Evolutionary conservation across 1,140 invertebrate genomes (phyloP), one percentile per base, ranked within the genome.

Genomic region (Pissodes strobi): DNA sequence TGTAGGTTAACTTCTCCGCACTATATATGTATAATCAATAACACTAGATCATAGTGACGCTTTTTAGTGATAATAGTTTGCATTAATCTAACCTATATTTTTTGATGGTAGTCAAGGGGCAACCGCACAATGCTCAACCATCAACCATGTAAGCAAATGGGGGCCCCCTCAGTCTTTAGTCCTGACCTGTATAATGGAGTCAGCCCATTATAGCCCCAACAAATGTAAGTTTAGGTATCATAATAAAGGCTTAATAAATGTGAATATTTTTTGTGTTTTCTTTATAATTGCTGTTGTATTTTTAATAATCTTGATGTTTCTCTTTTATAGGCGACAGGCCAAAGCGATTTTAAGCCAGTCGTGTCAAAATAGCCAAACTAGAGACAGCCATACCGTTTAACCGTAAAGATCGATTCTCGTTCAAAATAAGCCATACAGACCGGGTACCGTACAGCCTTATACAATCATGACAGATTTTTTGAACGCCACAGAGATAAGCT

Each of bases 271-370:
- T 13, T 13, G 48, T 53, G 60, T 64, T 64, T 64, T 53, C 46
- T 64, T 55, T 60, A 15, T 19, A 5, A 51, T 12, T 27, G 13
- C n/a, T 49, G 18, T 13, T 48, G 12, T 10, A 10, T n/a, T n/a
- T 56, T 38, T 64, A 56, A 55, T 64, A 56, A 64, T 56, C 18
- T 46, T 64, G 30, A 56, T 62, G 39, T 64, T 64, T 56, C 52
- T 64, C 51, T 64, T 64, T 64, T 64, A 64, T 64, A 64, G 61
- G 61, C 61, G 61, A 64, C 61, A 64, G 61, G 61, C 52, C 61
- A 62, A 62, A 39, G 58, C 43, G 25, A 61, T 61, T 45, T 56
- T 25, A 56, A 56, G 53, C 53, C 53, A 56, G 53, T 56, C 53
- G 53, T 56, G 53, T 38, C 38, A 41, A 37, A 56, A 25, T 49